These are phyloP conservation scores for Sceliomorpha sp. DNA, from an alignment of 2,888 invertebrate species.

Conservation along the genomic window DNA sequence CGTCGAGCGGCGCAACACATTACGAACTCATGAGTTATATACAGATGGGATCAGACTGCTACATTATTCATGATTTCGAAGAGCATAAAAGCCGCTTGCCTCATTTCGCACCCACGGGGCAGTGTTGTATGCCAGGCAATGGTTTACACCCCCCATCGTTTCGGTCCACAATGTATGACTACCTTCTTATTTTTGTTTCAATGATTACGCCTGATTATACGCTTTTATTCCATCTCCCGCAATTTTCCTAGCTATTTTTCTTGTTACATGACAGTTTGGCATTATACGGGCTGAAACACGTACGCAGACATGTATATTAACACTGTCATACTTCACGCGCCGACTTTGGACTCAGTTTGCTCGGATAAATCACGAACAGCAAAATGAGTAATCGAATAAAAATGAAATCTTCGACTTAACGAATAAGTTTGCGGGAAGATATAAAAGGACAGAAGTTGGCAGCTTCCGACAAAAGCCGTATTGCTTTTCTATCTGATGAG, in stretches of 20 bases:
- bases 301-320: too few relatives aligned
- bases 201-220: not conserved
- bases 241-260: not conserved
- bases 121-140: slow-evolving; percentile 26
- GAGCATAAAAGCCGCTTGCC: slow-evolving; percentile 70
- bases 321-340: too few relatives aligned
- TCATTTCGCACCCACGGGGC: slow-evolving; percentile 66
- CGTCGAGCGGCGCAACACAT: slow-evolving; percentile 61
- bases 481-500: too few relatives aligned
- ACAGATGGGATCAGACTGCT: slow-evolving; percentile 67
- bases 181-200: slow-evolving; percentile 7
- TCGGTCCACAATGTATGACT: not conserved
- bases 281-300: too few relatives aligned
- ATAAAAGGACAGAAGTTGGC: too few relatives aligned
- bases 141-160: slow-evolving; percentile 16
- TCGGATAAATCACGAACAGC: too few relatives aligned
- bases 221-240: not conserved
- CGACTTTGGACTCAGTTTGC: too few relatives aligned
- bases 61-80: slow-evolving; percentile 69
- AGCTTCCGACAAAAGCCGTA: too few relatives aligned
- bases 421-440: too few relatives aligned
- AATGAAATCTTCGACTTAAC: too few relatives aligned
- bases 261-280: too few relatives aligned
- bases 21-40: slow-evolving; percentile 66
- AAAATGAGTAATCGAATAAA: too few relatives aligned